phyloP scores from a whole-genome alignment of 2,113 vertebrate species.

The Hippocampus guttulatus region DNA sequence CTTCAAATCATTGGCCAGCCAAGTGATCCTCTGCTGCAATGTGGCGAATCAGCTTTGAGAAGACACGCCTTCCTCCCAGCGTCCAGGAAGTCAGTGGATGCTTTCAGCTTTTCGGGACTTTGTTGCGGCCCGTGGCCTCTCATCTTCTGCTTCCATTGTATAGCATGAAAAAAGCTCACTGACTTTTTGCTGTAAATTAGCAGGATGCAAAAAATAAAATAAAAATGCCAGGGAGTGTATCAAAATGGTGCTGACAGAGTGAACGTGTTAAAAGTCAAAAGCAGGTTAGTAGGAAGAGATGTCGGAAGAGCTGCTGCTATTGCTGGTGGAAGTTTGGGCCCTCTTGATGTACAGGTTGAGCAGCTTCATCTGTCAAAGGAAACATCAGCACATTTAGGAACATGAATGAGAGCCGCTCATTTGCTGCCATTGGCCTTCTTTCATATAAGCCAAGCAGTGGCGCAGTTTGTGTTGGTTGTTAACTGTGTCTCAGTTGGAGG shows the following conservation, averaged over 20 bases:
- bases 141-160: background rate
- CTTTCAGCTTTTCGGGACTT: background rate
- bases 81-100: background rate
- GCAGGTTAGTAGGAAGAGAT: slow-evolving; percentile 84
- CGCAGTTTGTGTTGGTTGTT: too few relatives aligned
- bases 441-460: too few relatives aligned
- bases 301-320: slow-evolving; percentile 95
- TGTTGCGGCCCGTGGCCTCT: background rate
- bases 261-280: background rate
- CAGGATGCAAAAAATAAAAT: background rate
- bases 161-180: background rate
- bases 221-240: background rate
- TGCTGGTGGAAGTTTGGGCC: slow-evolving; percentile 93
- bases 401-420: background rate
- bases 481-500: too few relatives aligned
- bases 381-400: background rate
- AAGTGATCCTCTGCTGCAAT: slow-evolving; percentile 43
- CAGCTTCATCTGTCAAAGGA: slow-evolving; percentile 84
- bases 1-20: slow-evolving; percentile 55
- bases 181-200: background rate
- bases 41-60: background rate
- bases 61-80: background rate
- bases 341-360: slow-evolving; percentile 96
- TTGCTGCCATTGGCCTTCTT: background rate
- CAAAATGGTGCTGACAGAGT: background rate